These are phyloP conservation scores for Glaucomys volans DNA, from an alignment of 2,113 vertebrate genomes.

Conservation along the genomic window DNA sequence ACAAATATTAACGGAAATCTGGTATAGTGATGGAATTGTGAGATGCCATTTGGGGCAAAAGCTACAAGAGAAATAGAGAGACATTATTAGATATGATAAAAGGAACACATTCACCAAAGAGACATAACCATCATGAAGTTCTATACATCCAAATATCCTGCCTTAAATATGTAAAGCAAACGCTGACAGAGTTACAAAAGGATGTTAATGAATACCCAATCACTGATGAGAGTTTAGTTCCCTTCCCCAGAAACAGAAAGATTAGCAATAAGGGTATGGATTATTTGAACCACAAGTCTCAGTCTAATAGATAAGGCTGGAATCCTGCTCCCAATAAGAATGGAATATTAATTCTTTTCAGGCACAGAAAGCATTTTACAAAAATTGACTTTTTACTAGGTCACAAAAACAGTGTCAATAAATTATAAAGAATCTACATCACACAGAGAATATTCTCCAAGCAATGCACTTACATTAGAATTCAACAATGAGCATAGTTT, in stretches of 20 bases:
- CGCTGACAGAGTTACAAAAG: neutral
- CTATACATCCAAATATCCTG: neutral
- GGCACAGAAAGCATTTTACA: neutral
- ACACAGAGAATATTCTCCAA: neutral
- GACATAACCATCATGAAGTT: neutral
- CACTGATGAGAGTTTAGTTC: neutral
- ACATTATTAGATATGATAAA: neutral
- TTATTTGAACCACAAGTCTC: conserved; percentile 38
- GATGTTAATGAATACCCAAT: neutral
- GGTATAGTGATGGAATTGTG: neutral
- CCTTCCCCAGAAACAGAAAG: neutral
- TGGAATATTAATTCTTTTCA: neutral
- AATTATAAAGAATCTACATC: conserved; percentile 19
- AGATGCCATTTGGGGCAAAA: conserved; percentile 10
- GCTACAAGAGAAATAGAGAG: neutral
- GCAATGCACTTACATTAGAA: neutral
- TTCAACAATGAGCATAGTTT: neutral
- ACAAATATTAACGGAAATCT: neutral
- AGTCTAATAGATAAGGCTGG: conserved; percentile 5
- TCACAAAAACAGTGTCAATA: conserved; percentile 15
- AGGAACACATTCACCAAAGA: neutral
- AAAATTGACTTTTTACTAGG: conserved; percentile 26
- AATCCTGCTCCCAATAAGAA: conserved; percentile 2
- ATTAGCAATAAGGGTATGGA: neutral
- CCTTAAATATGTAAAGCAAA: conserved; percentile 36